Percentiles rank a stretch among this genome's conserved stretches.
phyloP scores from a whole-genome alignment of 2,888 invertebrate genomes.

The Leuctra nigra region DNA sequence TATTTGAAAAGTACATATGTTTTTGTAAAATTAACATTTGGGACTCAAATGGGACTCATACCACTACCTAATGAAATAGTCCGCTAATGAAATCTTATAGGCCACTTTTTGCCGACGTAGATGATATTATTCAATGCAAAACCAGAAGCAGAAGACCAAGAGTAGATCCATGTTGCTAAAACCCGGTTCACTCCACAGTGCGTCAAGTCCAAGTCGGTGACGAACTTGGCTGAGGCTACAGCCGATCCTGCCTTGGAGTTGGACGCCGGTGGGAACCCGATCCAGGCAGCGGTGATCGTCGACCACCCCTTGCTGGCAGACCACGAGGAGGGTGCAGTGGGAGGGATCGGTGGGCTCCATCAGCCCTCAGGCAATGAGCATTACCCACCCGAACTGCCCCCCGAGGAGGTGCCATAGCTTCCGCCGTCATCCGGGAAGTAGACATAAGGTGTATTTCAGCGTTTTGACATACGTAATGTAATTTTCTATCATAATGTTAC shows the following conservation, averaged over 20 bases:
- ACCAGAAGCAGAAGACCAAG: too few species aligned
- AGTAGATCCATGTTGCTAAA: too few species aligned
- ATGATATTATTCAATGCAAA: too few species aligned
- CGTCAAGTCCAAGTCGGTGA: slow-evolving; percentile 95
- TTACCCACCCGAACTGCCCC: slow-evolving; percentile 27
- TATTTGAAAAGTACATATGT: too few species aligned
- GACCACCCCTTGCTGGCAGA: slow-evolving; percentile 19
- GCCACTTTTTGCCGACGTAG: too few species aligned
- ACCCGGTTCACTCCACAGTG: too few species aligned
- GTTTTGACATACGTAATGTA: neutral
- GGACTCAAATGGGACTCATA: too few species aligned
- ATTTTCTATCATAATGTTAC: too few species aligned
- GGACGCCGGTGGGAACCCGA: slow-evolving; percentile 53
- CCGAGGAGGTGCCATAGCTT: slow-evolving; percentile 26
- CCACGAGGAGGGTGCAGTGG: slow-evolving; percentile 29
- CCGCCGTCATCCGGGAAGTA: neutral
- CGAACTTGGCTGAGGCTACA: slow-evolving; percentile 91
- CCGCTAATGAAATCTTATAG: too few species aligned
- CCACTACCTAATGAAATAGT: too few species aligned
- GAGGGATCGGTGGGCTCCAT: slow-evolving; percentile 23
- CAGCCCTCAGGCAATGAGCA: slow-evolving; percentile 28
- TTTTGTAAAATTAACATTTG: too few species aligned
- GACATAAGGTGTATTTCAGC: neutral
- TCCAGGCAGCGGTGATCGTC: slow-evolving; percentile 26
- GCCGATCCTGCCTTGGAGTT: slow-evolving; percentile 76